Base-by-base conservation (phyloP, 2,888 invertebrate genomes). In the Calliopum simillimum region DNA sequence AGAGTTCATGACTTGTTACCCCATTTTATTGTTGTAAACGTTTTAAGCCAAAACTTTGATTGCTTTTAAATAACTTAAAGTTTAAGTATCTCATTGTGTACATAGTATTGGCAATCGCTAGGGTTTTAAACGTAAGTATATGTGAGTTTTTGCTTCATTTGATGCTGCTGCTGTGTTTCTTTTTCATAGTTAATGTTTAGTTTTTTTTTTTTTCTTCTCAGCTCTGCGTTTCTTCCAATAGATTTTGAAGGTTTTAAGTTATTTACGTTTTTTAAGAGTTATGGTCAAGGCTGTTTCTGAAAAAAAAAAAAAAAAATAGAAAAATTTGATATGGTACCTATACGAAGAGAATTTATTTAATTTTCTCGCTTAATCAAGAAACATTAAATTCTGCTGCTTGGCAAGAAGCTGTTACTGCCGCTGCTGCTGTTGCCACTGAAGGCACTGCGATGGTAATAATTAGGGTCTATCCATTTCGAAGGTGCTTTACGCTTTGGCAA, bases 221-320 rank as follows among this genome's bases (percentile, higher is more conserved):
- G 68, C 68, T 49, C 11, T 25, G 14, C 44, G 19, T 21, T 59
- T 41, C 21, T 56, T 46, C 23, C 53, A 55, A 16, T 47, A 44
- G 53, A 13, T 41, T 23, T 49, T 75, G 74, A 80, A 81, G 80
- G 80, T 70, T 79, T 72, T 19, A 13, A 19, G 49, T 16, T 68
- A 68, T 51, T 41, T 75, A 19, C 72, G 69, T 66, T 74, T 72
- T 75, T 76, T 76, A 75, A 79, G 79, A 78, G 81, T 80, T 79
- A 80, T 81, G 80, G 80, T 81, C 80, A 80, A 80, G 80, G 80
- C 69, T 70, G 70, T 19, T 65, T 44, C 63, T 65, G 70, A 61
- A 70, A 64, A 67, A 4, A 23, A 33, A 33, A 33, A 33, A 33
- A 33, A 3, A 8, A 33, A 8, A 33, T 8, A 6, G 8, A 33